phyloP scores from a whole-genome alignment of 2,888 invertebrate species.

The Aethes cnicana region DNA sequence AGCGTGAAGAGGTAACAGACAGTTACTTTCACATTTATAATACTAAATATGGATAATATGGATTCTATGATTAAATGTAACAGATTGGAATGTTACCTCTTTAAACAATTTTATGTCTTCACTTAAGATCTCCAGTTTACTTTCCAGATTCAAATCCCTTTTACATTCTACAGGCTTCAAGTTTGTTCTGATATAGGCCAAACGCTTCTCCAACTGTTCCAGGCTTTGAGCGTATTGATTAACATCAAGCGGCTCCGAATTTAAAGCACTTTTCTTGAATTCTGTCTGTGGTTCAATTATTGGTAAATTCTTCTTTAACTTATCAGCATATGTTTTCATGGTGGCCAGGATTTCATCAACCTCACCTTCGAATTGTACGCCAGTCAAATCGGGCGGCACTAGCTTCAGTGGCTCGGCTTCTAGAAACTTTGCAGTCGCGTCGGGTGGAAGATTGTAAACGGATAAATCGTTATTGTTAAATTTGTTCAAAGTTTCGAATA shows the following conservation, averaged over 20 bases:
- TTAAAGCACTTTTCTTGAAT: conserved; percentile 27
- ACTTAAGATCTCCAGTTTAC: conserved; percentile 57
- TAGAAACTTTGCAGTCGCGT: conserved; percentile 56
- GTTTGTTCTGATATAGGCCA: conserved; percentile 56
- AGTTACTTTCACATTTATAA: too few relatives aligned
- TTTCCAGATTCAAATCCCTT: conserved; percentile 57
- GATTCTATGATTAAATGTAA: too few relatives aligned
- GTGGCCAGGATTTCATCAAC: conserved; percentile 57
- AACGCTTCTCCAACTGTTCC: conserved; percentile 61
- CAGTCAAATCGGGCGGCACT: conserved; percentile 61
- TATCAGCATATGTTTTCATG: conserved; percentile 62
- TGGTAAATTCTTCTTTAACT: conserved; percentile 54
- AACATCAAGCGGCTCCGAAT: conserved; percentile 52
- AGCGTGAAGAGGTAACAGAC: too few relatives aligned
- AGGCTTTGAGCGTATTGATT: conserved; percentile 60
- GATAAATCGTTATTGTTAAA: background rate
- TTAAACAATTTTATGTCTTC: conserved; percentile 66
- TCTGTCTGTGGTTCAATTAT: conserved; percentile 36
- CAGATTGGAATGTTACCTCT: too few relatives aligned
- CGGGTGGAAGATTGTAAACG: conserved; percentile 44
- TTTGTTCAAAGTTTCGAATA: conserved; percentile 50
- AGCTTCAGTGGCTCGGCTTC: conserved; percentile 57
- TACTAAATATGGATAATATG: too few relatives aligned
- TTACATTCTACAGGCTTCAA: conserved; percentile 45
- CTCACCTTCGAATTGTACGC: conserved; percentile 50